Percentiles rank a stretch among this genome's conserved stretches.
Conservation (phyloP, 2,113 vertebrate genomes). For the Gadus chalcogrammus region DNA sequence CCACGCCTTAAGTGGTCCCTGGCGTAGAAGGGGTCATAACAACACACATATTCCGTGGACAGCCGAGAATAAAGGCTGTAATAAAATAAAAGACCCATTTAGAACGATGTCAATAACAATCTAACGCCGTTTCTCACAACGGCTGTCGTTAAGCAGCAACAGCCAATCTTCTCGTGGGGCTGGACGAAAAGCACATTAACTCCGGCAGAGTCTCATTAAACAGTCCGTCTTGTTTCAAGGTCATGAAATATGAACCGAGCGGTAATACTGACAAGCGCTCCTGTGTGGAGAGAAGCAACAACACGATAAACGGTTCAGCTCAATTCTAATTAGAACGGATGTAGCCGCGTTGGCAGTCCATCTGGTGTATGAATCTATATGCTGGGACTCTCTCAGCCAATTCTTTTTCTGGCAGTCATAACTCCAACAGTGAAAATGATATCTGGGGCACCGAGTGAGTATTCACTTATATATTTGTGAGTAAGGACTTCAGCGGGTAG, state of each 20-base stretch:
- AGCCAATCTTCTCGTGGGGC: too few species aligned
- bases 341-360: background rate
- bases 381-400: background rate
- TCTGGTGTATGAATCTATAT: background rate
- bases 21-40: background rate
- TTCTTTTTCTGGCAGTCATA: background rate
- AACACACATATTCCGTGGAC: slow-evolving; percentile 14
- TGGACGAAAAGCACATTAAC: background rate
- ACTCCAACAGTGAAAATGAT: background rate
- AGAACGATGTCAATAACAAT: background rate
- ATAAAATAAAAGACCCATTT: slow-evolving; percentile 9
- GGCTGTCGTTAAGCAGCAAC: too few species aligned
- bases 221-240: background rate
- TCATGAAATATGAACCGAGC: background rate
- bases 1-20: slow-evolving; percentile 12
- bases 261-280: background rate
- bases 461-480: too few species aligned
- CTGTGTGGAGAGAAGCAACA: background rate
- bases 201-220: background rate
- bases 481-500: too few species aligned
- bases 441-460: background rate
- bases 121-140: background rate
- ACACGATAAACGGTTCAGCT: background rate
- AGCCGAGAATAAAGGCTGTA: slow-evolving; percentile 5
- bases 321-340: background rate